phyloP scores from a whole-genome alignment of 2,797 vertebrate species.

The Tadarida brasiliensis region DNA sequence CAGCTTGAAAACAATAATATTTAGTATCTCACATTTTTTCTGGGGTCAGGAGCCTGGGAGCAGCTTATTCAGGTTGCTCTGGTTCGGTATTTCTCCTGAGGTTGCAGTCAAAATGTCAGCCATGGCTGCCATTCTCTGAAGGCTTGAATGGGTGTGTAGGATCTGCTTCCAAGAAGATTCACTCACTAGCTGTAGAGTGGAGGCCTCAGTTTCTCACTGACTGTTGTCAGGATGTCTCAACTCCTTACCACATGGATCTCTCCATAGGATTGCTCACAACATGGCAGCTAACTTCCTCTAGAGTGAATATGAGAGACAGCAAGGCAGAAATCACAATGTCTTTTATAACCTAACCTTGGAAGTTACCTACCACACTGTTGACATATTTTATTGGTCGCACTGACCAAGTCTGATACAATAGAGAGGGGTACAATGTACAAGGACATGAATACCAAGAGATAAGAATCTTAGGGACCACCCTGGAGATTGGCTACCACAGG shows the following conservation, averaged over 20 bases:
- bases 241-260: background rate
- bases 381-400: background rate
- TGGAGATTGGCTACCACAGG: background rate
- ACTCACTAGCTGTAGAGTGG: background rate
- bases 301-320: background rate
- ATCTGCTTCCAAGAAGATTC: background rate
- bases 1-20: conserved; percentile 43
- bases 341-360: background rate
- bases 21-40: background rate
- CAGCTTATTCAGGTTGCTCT: background rate
- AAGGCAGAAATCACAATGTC: background rate
- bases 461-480: background rate
- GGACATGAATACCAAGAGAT: background rate
- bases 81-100: background rate
- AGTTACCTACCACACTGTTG: background rate
- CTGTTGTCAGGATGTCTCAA: background rate
- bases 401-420: background rate
- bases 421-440: background rate
- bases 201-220: background rate
- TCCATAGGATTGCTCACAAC: background rate
- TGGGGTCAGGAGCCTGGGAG: background rate
- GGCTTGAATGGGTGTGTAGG: background rate
- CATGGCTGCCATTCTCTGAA: background rate
- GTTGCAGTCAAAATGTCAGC: too few relatives aligned
- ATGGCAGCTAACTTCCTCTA: background rate